These are phyloP conservation scores for Chloromyia formosa DNA, from an alignment of 2,888 invertebrate genomes.

Conservation along the genomic window DNA sequence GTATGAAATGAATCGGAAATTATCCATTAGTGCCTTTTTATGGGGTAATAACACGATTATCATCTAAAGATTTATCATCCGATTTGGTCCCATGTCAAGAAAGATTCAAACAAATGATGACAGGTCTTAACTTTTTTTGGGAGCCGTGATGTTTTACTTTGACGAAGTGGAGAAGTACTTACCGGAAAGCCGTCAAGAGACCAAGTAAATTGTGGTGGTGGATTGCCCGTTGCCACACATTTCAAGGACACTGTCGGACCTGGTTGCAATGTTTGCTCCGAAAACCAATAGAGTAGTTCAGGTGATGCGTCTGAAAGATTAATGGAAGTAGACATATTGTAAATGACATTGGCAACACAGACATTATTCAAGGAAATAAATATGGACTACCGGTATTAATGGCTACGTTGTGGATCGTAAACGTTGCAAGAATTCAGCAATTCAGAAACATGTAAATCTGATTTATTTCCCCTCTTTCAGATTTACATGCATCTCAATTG, in stretches of 20 bases:
- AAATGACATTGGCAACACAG: no score
- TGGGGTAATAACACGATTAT: conserved; percentile 45
- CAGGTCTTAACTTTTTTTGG: conserved; percentile 15
- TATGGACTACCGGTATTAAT: no score
- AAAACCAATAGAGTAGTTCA: conserved; percentile 89
- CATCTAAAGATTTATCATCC: conserved; percentile 36
- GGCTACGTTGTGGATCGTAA: no score
- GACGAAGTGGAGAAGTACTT: conserved; percentile 60
- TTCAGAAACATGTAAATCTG: no score
- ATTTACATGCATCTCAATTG: no score
- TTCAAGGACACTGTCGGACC: conserved; percentile 91
- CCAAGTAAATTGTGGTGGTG: conserved; percentile 92
- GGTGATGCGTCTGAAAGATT: conserved; percentile 82
- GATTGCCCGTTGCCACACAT: conserved; percentile 94
- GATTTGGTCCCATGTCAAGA: conserved; percentile 13
- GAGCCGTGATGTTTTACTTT: no score
- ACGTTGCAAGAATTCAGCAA: no score
- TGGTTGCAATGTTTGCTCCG: conserved; percentile 90
- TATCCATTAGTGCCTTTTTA: conserved; percentile 49
- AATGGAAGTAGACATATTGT: no score
- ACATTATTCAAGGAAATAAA: no score
- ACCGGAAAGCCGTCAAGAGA: conserved; percentile 87
- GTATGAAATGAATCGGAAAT: conserved; percentile 50
- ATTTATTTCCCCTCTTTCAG: no score
- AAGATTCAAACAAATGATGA: conserved; percentile 21